phyloP scores from a whole-genome alignment of 1,140 invertebrate genomes.

The Drosophila lacteicornis region DNA sequence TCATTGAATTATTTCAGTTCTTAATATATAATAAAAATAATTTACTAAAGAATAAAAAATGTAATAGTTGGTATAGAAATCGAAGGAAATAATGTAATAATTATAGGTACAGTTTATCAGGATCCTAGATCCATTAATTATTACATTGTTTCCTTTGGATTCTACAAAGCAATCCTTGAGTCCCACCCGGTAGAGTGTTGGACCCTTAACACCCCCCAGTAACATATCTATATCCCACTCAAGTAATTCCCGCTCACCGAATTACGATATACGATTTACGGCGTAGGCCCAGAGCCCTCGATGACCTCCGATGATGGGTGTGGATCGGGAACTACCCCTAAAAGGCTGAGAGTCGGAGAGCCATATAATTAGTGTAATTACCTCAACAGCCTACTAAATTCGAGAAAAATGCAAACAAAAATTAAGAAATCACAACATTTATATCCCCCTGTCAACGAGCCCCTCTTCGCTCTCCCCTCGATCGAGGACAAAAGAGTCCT shows the following conservation, averaged over 20 bases:
- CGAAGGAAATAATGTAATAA: too few species aligned
- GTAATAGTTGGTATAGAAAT: too few species aligned
- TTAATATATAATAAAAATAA: too few species aligned
- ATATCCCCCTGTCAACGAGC: constrained; percentile 78
- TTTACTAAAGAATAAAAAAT: too few species aligned
- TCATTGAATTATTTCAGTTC: too few species aligned
- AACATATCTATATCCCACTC: constrained; percentile 12
- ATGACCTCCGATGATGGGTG: constrained; percentile 42
- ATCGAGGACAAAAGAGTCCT: constrained; percentile 24
- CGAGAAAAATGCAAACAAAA: constrained; percentile 84
- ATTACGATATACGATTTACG: constrained; percentile 2
- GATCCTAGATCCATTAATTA: background rate
- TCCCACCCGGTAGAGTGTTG: constrained; percentile 4
- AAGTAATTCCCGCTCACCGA: constrained; percentile 5
- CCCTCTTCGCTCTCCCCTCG: constrained; percentile 7
- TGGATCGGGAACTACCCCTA: constrained; percentile 58
- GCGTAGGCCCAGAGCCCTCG: constrained; percentile 41
- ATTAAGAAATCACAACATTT: constrained; percentile 85
- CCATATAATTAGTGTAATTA: constrained; percentile 82
- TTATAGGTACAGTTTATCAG: background rate
- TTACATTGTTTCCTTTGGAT: background rate
- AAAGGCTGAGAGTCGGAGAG: constrained; percentile 39
- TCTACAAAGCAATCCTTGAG: background rate
- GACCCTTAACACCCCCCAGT: constrained; percentile 21
- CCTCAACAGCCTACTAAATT: constrained; percentile 83